Base-by-base conservation (phyloP, 2,888 invertebrate genomes). In the Coelogynopora nodosa region DNA sequence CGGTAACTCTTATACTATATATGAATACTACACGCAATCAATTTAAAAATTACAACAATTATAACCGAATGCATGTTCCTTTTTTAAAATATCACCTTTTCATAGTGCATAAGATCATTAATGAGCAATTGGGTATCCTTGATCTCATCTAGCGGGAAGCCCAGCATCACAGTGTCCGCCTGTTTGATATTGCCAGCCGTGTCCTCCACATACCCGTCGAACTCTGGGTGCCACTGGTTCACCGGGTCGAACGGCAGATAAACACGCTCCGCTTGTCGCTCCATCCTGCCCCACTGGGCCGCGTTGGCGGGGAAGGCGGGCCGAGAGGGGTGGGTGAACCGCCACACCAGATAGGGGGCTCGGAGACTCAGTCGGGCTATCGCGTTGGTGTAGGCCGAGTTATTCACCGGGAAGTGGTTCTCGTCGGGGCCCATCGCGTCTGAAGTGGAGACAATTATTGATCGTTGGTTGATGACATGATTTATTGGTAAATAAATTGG, bases 221-320 rank as follows among this genome's bases (percentile, higher is more conserved):
- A 92, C 88, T 92, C 92, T 0, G 92, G 92, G 86, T 92, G 92
- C 87, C 90, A 92, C 31, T 91, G 88, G n/a, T 82, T n/a, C 18
- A 87, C 86, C 0, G 85, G 85, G 87, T 92, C 91, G 88, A 90
- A 91, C 0, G 91, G 90, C 23, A 91, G 89, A 67, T 89, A 90
- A 84, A 92, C 88, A 0, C 89, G 87, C 31, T 89, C 87, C 0
- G 90, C 90, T 13, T 88, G 30, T 2, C 2, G 2, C 84, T 13
- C 89, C 87, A 49, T 84, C 74, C 49, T 5, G 5, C 49, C 18
- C 49, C 49, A 49, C 49, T 49, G 49, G 18, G 5, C 49, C 49
- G 49, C 49, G 49, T 49, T 10, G 49, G 49, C 5, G 49, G 49
- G 18, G 49, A 18, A 49, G 49, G 49, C 5, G 49, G 49, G 5